phyloP scores from a whole-genome alignment of 64 coral and sea anemone genomes.

The Stichodactyla mertensii region DNA sequence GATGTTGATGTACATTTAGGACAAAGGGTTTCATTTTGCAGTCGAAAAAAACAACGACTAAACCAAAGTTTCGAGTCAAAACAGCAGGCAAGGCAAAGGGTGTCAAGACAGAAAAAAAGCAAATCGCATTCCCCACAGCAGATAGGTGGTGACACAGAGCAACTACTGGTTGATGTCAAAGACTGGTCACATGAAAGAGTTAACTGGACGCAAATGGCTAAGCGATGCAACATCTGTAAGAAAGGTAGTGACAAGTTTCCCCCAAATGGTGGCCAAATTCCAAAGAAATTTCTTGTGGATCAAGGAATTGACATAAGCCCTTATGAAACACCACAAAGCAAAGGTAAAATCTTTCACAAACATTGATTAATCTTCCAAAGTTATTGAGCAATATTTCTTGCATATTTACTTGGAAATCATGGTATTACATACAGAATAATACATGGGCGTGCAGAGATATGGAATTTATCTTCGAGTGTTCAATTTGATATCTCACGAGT shows the following conservation, averaged over 20 bases:
- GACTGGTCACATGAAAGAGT: not conserved
- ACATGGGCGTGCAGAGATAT: too few relatives aligned
- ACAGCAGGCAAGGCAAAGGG: not conserved
- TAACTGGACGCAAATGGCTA: constrained; percentile 7
- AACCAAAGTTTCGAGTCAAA: not conserved
- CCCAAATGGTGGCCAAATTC: constrained; percentile 4
- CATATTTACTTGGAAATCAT: too few relatives aligned
- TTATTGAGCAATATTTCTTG: too few relatives aligned
- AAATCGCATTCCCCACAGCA: not conserved
- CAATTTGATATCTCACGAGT: too few relatives aligned
- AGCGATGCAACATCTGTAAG: not conserved
- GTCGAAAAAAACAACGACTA: not conserved
- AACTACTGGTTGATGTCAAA: not conserved
- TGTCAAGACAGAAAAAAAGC: not conserved
- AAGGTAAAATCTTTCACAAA: too few relatives aligned
- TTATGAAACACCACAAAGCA: too few relatives aligned
- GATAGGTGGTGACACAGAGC: not conserved
- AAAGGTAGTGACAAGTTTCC: not conserved
- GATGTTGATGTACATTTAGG: constrained; percentile 9
- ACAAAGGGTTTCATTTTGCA: not conserved
- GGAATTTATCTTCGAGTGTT: too few relatives aligned
- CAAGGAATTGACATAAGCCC: too few relatives aligned
- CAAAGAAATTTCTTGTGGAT: not conserved
- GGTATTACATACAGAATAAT: too few relatives aligned
- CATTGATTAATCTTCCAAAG: too few relatives aligned